A percentile compares a stretch with the other conserved stretches of the same genome.
Conservation (phyloP, 2,797 vertebrate genomes). For the Channallabes apus region DNA sequence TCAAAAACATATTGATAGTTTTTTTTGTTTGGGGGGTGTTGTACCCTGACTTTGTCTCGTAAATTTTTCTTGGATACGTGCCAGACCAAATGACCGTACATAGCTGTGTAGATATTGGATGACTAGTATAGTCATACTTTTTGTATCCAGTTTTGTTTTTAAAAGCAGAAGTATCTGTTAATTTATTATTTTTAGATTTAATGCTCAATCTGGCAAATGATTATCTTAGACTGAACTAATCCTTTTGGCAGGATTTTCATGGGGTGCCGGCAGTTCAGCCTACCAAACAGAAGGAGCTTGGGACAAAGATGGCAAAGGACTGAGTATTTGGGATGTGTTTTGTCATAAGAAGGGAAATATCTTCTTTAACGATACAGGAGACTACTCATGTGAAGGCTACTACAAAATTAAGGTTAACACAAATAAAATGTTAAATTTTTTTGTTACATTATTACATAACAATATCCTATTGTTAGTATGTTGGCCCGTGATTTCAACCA, state of each 20-base stretch:
- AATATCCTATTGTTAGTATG: not conserved
- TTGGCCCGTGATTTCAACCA: not conserved
- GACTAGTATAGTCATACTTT: not conserved
- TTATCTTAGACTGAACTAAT: not conserved
- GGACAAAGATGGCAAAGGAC: conserved; percentile 92
- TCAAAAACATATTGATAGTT: too few relatives aligned
- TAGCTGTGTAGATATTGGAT: too few relatives aligned
- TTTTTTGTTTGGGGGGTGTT: too few relatives aligned
- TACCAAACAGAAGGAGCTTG: conserved; percentile 96
- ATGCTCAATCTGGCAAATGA: not conserved
- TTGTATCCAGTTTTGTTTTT: not conserved
- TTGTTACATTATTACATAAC: not conserved
- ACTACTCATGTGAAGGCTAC: conserved; percentile 87
- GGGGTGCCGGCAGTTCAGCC: conserved; percentile 91
- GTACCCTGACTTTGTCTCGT: too few relatives aligned
- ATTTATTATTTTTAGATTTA: not conserved
- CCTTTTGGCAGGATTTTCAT: conserved; percentile 81
- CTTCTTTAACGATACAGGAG: conserved; percentile 81
- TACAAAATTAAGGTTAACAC: conserved; percentile 82
- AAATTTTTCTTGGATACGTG: too few relatives aligned
- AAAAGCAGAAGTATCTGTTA: not conserved
- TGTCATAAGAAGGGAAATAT: conserved; percentile 83
- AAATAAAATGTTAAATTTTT: not conserved
- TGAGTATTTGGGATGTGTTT: conserved; percentile 93
- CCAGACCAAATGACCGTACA: too few relatives aligned